Percentiles rank a stretch among this genome's conserved stretches.
phyloP scores from a whole-genome alignment of 2,888 invertebrate species.

The Lagria hirta region DNA sequence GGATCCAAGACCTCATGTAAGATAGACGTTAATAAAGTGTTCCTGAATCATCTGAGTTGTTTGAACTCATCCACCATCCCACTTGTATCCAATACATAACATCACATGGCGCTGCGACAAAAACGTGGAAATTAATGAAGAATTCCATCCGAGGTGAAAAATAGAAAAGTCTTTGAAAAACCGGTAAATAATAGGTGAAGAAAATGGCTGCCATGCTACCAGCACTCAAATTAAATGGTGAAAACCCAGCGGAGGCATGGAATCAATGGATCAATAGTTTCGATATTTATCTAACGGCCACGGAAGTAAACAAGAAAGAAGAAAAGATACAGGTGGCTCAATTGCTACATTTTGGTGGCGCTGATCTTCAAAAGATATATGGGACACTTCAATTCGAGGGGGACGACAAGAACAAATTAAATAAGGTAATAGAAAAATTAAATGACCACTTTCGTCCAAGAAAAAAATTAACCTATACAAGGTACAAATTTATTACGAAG shows the following conservation, averaged over 20 bases:
- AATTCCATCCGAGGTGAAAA: too few species aligned
- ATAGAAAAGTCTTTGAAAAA: too few species aligned
- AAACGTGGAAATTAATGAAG: too few species aligned
- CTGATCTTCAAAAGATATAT: slow-evolving; percentile 32
- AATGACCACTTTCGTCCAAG: slow-evolving; percentile 14
- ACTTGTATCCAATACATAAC: too few species aligned
- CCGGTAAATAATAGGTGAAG: too few species aligned
- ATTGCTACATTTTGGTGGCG: slow-evolving; percentile 31
- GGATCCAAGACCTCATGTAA: too few species aligned
- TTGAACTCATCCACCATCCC: too few species aligned
- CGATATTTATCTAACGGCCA: slow-evolving; percentile 32
- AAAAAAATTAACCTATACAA: slow-evolving; percentile 10
- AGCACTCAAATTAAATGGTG: slow-evolving; percentile 6
- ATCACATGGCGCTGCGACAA: too few species aligned
- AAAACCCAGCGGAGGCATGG: slow-evolving; percentile 31
- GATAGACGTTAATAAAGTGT: too few species aligned
- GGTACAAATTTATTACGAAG: slow-evolving; percentile 14
- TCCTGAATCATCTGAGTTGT: too few species aligned
- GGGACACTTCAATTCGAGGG: slow-evolving; percentile 32
- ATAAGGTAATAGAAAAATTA: slow-evolving; percentile 19
- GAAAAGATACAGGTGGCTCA: slow-evolving; percentile 26
- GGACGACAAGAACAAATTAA: slow-evolving; percentile 27
- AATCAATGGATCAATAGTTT: slow-evolving; percentile 32
- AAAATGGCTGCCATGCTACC: slow-evolving; percentile 4
- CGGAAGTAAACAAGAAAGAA: slow-evolving; percentile 26